Base-by-base conservation (phyloP, 2,888 invertebrate species). In the Oxyteleia sp. region DNA sequence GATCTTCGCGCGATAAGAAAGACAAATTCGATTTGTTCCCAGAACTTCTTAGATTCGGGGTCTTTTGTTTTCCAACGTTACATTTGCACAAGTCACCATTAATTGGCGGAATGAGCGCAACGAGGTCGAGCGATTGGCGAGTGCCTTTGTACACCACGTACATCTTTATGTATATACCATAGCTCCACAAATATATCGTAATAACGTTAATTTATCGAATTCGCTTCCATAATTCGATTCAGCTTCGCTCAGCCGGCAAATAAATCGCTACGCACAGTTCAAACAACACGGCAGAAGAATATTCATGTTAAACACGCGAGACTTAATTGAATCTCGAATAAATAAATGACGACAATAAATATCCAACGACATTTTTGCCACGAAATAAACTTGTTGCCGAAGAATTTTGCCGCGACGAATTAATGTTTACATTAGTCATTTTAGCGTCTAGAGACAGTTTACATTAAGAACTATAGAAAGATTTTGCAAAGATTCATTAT, bases 71-170 rank as follows among this genome's bases (percentile, higher is more conserved):
- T 87, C 83, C 23, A 78, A 82, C 85, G 84, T 64, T 47, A 64
- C 59, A 53, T 74, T 72, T 63, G 80, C 78, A 68, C 83, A 63
- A 80, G 82, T 85, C 80, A 76, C 84, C 85, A 79, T 85, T 91
- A 91, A 91, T 91, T 91, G 90, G 88, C 89, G 84, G 88, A 90
- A 91, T n/a, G n/a, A n/a, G n/a, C n/a, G n/a, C n/a, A n/a, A n/a
- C n/a, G n/a, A n/a, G n/a, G n/a, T n/a, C n/a, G n/a, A n/a, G n/a
- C n/a, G n/a, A n/a, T n/a, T n/a, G n/a, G n/a, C n/a, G n/a, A n/a
- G n/a, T n/a, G 85, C 81, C 82, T 87, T 86, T 78, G 68, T 55
- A 43, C 72, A 63, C 5, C 13, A 45, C 23, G 43, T 38, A 38
- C 61, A 71, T 59, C 72, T 61, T 55, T 53, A 64, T 53, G 59